These are phyloP conservation scores for Vespertilio murinus DNA, from an alignment of 2,797 vertebrate genomes.

Conservation along the genomic window DNA sequence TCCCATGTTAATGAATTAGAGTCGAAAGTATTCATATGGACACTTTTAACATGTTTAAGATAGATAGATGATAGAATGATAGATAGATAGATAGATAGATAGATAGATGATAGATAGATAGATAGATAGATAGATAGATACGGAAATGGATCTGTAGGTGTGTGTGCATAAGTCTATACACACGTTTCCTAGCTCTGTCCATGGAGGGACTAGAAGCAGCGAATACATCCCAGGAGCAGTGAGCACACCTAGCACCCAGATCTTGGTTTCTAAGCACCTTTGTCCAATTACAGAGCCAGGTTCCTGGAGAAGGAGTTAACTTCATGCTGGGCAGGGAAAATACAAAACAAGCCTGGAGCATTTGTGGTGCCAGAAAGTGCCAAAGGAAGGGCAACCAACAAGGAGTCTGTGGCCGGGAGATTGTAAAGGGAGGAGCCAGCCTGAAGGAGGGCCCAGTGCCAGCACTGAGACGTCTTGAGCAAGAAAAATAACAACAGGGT, in stretches of 20 bases:
- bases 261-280: slow-evolving; percentile 49
- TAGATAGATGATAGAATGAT: background rate
- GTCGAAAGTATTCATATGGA: background rate
- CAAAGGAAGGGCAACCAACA: background rate
- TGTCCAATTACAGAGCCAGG: background rate
- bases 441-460: background rate
- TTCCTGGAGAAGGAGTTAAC: background rate
- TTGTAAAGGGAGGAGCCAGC: background rate
- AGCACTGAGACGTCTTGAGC: background rate
- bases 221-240: background rate
- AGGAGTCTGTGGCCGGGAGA: no score
- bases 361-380: background rate
- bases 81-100: no score
- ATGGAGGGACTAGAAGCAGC: background rate
- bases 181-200: background rate
- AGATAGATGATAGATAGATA: background rate
- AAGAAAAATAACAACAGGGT: background rate
- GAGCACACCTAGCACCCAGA: background rate
- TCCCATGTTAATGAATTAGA: background rate
- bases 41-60: background rate
- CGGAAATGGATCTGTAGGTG: background rate
- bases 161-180: background rate
- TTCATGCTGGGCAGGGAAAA: background rate
- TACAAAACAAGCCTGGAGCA: background rate
- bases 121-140: background rate